These are phyloP conservation scores for Carassius gibelio DNA, from an alignment of 2,113 vertebrate species.

Conservation along the genomic window DNA sequence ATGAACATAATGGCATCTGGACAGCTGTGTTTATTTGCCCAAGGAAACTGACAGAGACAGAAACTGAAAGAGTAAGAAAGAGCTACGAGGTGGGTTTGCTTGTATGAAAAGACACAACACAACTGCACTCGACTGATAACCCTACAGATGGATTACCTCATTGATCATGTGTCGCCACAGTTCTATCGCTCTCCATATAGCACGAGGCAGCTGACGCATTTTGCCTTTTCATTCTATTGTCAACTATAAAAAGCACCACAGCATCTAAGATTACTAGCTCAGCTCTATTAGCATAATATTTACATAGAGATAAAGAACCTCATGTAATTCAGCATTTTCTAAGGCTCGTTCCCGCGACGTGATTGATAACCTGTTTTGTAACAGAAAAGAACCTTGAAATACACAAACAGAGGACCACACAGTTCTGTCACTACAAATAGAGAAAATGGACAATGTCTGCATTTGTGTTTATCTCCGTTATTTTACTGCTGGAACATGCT, in stretches of 20 bases:
- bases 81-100: neutral
- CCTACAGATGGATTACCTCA: constrained; percentile 41
- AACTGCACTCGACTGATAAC: constrained; percentile 46
- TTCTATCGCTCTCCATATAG: constrained; percentile 36
- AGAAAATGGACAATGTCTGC: neutral
- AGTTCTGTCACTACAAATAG: neutral
- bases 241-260: constrained; percentile 34
- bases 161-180: constrained; percentile 38
- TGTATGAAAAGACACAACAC: constrained; percentile 6
- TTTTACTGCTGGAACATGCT: neutral
- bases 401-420: neutral
- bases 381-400: constrained; percentile 8
- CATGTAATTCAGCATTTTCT: constrained; percentile 35
- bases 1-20: constrained; percentile 4
- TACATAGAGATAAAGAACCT: constrained; percentile 41
- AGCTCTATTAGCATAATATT: constrained; percentile 33
- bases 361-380: constrained; percentile 45
- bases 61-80: constrained; percentile 5
- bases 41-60: constrained; percentile 2
- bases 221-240: constrained; percentile 40
- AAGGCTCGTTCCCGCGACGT: constrained; percentile 16
- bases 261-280: constrained; percentile 45
- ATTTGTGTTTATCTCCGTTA: constrained; percentile 22
- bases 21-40: neutral
- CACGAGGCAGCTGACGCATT: neutral